Evolutionary conservation across 2,113 vertebrate genomes (phyloP), one percentile per base, ranked within the genome.

Genomic region (Parus major): DNA sequence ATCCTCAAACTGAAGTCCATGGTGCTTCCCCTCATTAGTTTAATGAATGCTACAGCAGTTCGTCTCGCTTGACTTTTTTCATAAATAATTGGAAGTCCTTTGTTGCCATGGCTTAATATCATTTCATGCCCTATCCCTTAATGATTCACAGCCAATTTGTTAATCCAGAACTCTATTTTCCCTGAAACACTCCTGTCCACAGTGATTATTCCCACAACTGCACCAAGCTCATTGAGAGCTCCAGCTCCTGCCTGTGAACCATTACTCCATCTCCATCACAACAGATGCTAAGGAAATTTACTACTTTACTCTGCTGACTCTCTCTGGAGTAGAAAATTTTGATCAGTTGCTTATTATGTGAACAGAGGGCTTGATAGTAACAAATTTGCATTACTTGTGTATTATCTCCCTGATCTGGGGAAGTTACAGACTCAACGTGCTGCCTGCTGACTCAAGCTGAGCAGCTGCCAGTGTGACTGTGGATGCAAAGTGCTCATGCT

Each of bases 81-180:
- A 93, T 94, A 97, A 97, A 97, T 96, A 96, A 95, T 83, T 94
- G 83, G 65, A 92, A 97, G 77, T 57, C 57, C 84, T 95, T 93
- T 93, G 70, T 94, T 96, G 85, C 82, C 29, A 18, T 72, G 90
- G 44, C 33, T 90, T 95, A 95, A 93, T 92, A 86, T 64, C 13
- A 68, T 96, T 94, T 96, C 91, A 93, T 97, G 88, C 95, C 89
- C 85, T 90, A 17, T 56, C 47, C 44, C 92, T 96, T 93, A 95
- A 95, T 96, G 92, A 88, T 95, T 95, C 92, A 81, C 61, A 91
- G 82, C 19, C 75, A 92, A 65, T 96, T 94, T 70, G 63, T 94
- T 87, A 68, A 84, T 91, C 63, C 11, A n/a, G 94, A 92, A 76
- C 31, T 87, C 64, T 35, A 10, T 96, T 97, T 96, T 90, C 80